Evolutionary conservation across 2,888 invertebrate genomes (phyloP).

Genomic region (Agrochola litura): DNA sequence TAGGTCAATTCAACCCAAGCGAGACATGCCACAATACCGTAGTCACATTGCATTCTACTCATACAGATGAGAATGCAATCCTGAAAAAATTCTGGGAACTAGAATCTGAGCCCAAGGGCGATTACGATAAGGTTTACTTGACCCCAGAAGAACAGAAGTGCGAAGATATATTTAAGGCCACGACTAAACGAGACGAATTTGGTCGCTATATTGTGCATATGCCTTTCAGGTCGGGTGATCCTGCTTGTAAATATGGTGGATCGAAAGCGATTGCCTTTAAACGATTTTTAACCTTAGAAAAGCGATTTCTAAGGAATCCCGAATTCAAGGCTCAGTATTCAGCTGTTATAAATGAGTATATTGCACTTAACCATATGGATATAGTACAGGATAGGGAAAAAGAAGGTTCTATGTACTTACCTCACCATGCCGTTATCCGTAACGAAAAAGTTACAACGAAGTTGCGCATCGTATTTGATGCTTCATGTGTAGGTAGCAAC

Average conservation of each 20-base stretch:
- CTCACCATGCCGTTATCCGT: conserved; percentile 14
- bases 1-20: conserved; percentile 15
- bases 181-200: conserved; percentile 7
- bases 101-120: conserved; percentile 6
- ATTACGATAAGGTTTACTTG: background rate
- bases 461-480: conserved; percentile 13
- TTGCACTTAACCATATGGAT: conserved; percentile 15
- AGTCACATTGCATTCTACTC: background rate
- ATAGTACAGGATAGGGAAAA: conserved; percentile 10
- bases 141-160: conserved; percentile 11
- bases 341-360: conserved; percentile 15
- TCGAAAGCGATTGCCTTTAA: conserved; percentile 10
- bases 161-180: conserved; percentile 16
- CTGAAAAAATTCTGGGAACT: background rate
- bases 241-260: conserved; percentile 22
- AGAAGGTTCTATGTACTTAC: conserved; percentile 8
- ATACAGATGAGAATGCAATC: background rate
- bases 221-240: conserved; percentile 16
- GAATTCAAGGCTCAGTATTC: conserved; percentile 19
- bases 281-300: conserved; percentile 15
- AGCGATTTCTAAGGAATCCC: conserved; percentile 12
- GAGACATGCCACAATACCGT: conserved; percentile 13
- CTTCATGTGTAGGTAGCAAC: conserved; percentile 4
- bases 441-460: conserved; percentile 19
- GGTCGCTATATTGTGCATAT: conserved; percentile 16